Base-by-base conservation (phyloP, 2,797 vertebrate species). In the Neosilurus mollespiculum region DNA sequence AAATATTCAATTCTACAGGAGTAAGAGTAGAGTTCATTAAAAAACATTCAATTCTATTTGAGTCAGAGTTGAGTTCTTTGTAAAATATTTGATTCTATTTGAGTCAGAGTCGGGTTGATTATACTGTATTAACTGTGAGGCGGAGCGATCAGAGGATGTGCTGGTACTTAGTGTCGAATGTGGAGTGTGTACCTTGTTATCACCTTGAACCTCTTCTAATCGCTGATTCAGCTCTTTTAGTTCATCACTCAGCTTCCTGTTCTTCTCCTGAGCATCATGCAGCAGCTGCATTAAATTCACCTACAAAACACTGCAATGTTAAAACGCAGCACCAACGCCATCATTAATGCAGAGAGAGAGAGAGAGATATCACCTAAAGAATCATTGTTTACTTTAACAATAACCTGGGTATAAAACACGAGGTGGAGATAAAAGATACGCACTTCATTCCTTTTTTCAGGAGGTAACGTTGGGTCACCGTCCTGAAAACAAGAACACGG, bases 401-500 rank as follows among this genome's bases (percentile, higher is more conserved):
- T 8, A 22, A 81, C 54, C 9, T 54, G 24, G 65, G 56, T 4
- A 24, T 49, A 59, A 78, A 58, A 34, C 11, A 62, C 34, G 49
- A 24, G n/a, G 34, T 10, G 43, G 43, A 54, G 22, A 77, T 26
- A 26, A 12, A 58, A 0, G 59, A 66, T 43, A 83, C 94, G 90
- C 91, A 99, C 98, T 93, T 99, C 97, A 87, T 96, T 98, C 76
- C 96, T 96, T 91, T 98, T 99, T 87, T 99, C 97, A 37, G 97
- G 97, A 0, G 98, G 97, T 85, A 99, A 92, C 1, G 96, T 94
- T 0, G 93, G 95, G 88, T 99, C 98, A 26, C 98, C 98, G 87
- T 99, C 98, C 98, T 99, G 86, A 69, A 90, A 91, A 87, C 1
- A 7, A 72, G 14, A 72, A 64, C 0, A 83, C 54, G 14, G 53